These are phyloP conservation scores for Antheraea mylitta DNA, from an alignment of 1,140 invertebrate species.

Conservation along the genomic window DNA sequence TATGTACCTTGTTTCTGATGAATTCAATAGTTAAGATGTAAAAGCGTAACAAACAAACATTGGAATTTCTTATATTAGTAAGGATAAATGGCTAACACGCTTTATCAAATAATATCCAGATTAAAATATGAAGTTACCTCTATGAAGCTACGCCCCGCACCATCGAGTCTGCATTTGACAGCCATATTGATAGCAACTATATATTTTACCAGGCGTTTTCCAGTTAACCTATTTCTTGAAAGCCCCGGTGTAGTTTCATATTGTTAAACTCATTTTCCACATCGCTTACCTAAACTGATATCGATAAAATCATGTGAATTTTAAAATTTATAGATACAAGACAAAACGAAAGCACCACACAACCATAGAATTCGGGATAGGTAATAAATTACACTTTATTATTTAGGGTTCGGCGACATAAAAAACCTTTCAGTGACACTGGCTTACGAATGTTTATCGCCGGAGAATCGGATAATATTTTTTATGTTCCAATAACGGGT, in stretches of 20 bases:
- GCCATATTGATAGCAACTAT: not conserved
- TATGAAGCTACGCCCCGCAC: not conserved
- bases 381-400: constrained; percentile 11
- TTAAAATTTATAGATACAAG: not conserved
- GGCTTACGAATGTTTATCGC: constrained; percentile 11
- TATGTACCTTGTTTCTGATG: no score
- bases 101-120: not conserved
- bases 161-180: not conserved
- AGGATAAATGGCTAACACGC: no score
- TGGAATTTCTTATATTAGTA: no score
- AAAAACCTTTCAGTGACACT: constrained; percentile 12
- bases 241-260: constrained; percentile 22
- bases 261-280: constrained; percentile 41
- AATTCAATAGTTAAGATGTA: no score
- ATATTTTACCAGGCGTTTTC: constrained; percentile 25
- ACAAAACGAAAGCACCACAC: not conserved
- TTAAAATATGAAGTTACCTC: not conserved
- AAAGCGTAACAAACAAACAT: no score
- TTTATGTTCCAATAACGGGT: constrained; percentile 5
- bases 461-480: constrained; percentile 9
- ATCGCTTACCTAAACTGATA: constrained; percentile 31
- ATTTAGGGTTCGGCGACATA: not conserved
- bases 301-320: constrained; percentile 2
- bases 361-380: not conserved
- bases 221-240: constrained; percentile 32